Base-by-base conservation (phyloP, 2,888 invertebrate species). In the Pseudolycoriella hygida region DNA sequence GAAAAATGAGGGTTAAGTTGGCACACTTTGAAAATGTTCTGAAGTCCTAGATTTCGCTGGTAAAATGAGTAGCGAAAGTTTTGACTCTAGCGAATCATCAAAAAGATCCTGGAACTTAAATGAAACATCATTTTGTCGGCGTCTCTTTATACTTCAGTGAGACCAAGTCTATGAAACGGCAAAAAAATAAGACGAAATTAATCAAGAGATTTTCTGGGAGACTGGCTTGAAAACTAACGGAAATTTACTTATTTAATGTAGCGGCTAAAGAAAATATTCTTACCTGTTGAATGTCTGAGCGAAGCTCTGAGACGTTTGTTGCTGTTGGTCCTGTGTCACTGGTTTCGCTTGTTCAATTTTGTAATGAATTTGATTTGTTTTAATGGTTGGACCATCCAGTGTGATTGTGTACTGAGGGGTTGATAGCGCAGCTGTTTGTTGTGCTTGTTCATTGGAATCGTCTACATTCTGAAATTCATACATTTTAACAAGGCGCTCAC, bases 341-440 rank as follows among this genome's bases (percentile, higher is more conserved):
- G 40, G 19, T 30, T 40, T 46, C 17, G 45, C 14, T 31, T 18
- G 30, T 45, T 56, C 54, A 20, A 57, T 53, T 51, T 56, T 57
- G 44, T 56, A 62, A 53, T 64, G 57, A 25, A 57, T 49, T 46
- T 56, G 59, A 52, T 56, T 55, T 43, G 55, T 50, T 48, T 55
- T 56, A 17, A 54, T 42, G n/a, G 53, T 51, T 44, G 51, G 51
- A 15, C 57, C 62, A 49, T 65, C 65, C 34, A 65, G 47, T 10
- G 61, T 64, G 19, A 66, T 59, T 11, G 64, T 64, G 52, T 64
- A 68, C 54, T 65, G 67, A 30, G 61, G 62, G 15, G 58, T 40
- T 44, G 55, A 53, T 49, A 56, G 53, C 11, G 25, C 11, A n/a
- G n/a, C 11, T n/a, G n/a, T 18, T n/a, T 18, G 41, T 19, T 49